phyloP scores from a whole-genome alignment of 2,113 vertebrate species.

The Paedocypris sp. region DNA sequence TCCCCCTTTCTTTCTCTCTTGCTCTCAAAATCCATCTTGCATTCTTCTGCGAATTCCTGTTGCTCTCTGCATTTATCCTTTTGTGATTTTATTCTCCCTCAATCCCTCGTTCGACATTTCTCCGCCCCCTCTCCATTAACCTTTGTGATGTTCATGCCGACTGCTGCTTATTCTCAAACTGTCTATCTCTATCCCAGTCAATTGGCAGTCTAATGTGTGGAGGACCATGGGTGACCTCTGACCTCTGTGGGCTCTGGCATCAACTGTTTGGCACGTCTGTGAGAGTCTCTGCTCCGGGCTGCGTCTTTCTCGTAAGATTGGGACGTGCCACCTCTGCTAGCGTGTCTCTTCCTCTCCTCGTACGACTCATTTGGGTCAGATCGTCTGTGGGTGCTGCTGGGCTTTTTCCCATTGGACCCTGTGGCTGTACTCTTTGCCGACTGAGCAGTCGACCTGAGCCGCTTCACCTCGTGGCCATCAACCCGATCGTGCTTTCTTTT shows the following conservation, averaged over 20 bases:
- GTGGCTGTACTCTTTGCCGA: conserved; percentile 68
- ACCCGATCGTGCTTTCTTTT: conserved; percentile 87
- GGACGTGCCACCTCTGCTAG: conserved; percentile 52
- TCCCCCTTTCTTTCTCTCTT: too few relatives aligned
- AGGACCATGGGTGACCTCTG: too few relatives aligned
- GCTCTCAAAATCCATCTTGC: neutral
- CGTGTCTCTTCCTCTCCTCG: conserved; percentile 72
- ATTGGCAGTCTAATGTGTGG: too few relatives aligned
- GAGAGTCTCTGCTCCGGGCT: conserved; percentile 69
- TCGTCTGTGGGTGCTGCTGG: conserved; percentile 58
- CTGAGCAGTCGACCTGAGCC: conserved; percentile 71
- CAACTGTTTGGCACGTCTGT: conserved; percentile 69
- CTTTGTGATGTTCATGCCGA: too few relatives aligned
- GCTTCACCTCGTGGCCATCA: conserved; percentile 72
- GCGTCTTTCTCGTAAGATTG: conserved; percentile 70
- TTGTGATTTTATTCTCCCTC: too few relatives aligned
- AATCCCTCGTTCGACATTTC: too few relatives aligned
- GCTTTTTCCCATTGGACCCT: conserved; percentile 70
- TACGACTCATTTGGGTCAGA: conserved; percentile 70
- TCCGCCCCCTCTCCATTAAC: too few relatives aligned
- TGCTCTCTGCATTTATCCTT: too few relatives aligned
- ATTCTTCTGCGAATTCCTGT: too few relatives aligned
- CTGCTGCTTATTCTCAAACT: too few relatives aligned
- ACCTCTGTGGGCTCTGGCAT: conserved; percentile 60
- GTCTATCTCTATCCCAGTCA: too few relatives aligned